phyloP scores from a whole-genome alignment of 2,888 invertebrate genomes.

The Trilocha varians region DNA sequence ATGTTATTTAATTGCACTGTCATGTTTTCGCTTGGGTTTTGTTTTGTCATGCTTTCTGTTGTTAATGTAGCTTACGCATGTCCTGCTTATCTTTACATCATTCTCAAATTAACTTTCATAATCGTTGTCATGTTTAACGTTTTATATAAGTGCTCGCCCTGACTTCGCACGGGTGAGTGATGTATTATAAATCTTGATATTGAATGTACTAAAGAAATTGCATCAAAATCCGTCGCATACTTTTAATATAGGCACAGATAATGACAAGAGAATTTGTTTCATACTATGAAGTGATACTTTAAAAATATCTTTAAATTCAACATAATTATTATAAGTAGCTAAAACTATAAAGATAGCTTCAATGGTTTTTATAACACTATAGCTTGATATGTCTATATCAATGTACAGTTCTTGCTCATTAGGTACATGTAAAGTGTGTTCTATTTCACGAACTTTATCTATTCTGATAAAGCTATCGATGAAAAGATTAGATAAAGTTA shows the following conservation, averaged over 20 bases:
- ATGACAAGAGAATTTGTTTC: too few relatives aligned
- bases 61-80: background rate
- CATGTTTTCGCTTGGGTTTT: conserved; percentile 2
- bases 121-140: too few relatives aligned
- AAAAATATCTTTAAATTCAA: background rate
- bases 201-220: too few relatives aligned
- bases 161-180: background rate
- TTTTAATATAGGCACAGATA: too few relatives aligned
- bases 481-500: conserved; percentile 3
- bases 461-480: conserved; percentile 3
- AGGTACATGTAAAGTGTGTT: background rate
- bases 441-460: conserved; percentile 1
- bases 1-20: conserved; percentile 41
- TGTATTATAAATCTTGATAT: too few relatives aligned
- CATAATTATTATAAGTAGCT: too few relatives aligned
- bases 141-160: conserved; percentile 1
- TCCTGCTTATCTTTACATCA: background rate
- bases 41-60: conserved; percentile 1
- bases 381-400: background rate
- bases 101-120: too few relatives aligned
- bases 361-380: too few relatives aligned
- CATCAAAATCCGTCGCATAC: too few relatives aligned
- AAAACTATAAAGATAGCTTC: too few relatives aligned
- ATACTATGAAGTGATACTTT: background rate
- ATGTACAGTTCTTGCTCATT: background rate